phyloP scores from a whole-genome alignment of 2,113 vertebrate genomes.

The Dendropsophus ebraccatus region DNA sequence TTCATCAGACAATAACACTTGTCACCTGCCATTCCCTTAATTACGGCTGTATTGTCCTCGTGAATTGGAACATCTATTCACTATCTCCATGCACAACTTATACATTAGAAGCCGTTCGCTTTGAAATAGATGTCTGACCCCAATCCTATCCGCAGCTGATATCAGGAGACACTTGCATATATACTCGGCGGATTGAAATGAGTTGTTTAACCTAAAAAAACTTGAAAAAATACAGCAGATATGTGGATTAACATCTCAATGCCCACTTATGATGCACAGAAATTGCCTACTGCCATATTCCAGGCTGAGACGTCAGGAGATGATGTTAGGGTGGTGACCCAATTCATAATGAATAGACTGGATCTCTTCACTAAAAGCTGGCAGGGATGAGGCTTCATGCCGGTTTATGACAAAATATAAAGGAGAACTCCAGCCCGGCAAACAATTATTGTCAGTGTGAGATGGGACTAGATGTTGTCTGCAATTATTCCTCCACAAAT shows the following conservation, averaged over 20 bases:
- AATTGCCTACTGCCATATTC: constrained; percentile 9
- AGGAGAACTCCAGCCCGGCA: not conserved
- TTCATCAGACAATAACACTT: not conserved
- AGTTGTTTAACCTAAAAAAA: constrained; percentile 52
- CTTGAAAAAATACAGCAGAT: not conserved
- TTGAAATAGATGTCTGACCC: constrained; percentile 40
- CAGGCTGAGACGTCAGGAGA: constrained; percentile 17
- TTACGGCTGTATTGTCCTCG: constrained; percentile 13
- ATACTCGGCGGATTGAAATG: constrained; percentile 27
- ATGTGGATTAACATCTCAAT: constrained; percentile 30
- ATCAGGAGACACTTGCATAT: constrained; percentile 17
- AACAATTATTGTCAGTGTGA: not conserved
- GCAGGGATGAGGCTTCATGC: not conserved
- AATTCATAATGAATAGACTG: not conserved
- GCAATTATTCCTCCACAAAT: not conserved
- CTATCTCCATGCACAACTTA: constrained; percentile 3
- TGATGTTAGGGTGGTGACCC: constrained; percentile 17
- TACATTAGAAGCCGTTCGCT: constrained; percentile 8
- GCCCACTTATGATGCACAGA: constrained; percentile 9
- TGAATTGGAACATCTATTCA: constrained; percentile 14
- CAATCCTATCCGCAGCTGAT: constrained; percentile 9
- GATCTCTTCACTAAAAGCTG: not conserved
- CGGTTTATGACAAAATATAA: not conserved
- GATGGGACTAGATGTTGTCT: not conserved
- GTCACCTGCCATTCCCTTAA: constrained; percentile 22